Evolutionary conservation across 2,888 invertebrate species (phyloP).

Genomic region (Acronicta alni): DNA sequence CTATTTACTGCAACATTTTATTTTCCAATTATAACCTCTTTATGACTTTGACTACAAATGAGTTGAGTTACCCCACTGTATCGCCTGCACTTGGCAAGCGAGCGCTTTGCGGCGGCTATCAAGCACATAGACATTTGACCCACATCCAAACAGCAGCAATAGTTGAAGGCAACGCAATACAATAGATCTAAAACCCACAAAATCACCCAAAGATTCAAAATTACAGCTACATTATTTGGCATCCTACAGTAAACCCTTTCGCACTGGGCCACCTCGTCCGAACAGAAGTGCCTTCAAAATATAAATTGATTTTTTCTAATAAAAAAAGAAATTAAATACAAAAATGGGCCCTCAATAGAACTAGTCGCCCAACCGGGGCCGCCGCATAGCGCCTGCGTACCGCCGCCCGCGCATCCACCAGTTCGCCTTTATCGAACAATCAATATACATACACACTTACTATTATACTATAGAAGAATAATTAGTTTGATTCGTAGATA

Average conservation of each 20-base stretch:
- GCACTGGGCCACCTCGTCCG: slow-evolving; percentile 98
- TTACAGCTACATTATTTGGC: slow-evolving; percentile 66
- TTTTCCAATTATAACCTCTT: slow-evolving; percentile 26
- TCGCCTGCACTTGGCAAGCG: slow-evolving; percentile 73
- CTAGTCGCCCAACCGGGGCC: slow-evolving; percentile 92
- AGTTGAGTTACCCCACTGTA: slow-evolving; percentile 60
- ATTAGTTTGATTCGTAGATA: slow-evolving; percentile 89
- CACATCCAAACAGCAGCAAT: slow-evolving; percentile 94
- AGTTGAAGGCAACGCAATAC: slow-evolving; percentile 93
- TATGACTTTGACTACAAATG: slow-evolving; percentile 49
- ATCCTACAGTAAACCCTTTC: slow-evolving; percentile 86
- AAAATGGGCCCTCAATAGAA: slow-evolving; percentile 96
- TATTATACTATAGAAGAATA: slow-evolving; percentile 89
- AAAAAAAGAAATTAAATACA: slow-evolving; percentile 91
- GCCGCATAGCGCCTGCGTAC: slow-evolving; percentile 78
- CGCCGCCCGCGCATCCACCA: slow-evolving; percentile 67
- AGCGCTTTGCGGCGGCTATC: slow-evolving; percentile 90
- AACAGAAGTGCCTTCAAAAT: slow-evolving; percentile 97
- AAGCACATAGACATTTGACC: slow-evolving; percentile 91
- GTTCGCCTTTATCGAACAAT: slow-evolving; percentile 79
- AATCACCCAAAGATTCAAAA: slow-evolving; percentile 62
- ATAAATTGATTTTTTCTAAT: slow-evolving; percentile 94
- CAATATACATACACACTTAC: slow-evolving; percentile 86
- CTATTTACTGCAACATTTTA: slow-evolving; percentile 39
- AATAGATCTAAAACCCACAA: slow-evolving; percentile 77